Evolutionary conservation across 1,140 invertebrate species (phyloP), one percentile per base, ranked within the genome.

Genomic region (Drosophila ananassae): DNA sequence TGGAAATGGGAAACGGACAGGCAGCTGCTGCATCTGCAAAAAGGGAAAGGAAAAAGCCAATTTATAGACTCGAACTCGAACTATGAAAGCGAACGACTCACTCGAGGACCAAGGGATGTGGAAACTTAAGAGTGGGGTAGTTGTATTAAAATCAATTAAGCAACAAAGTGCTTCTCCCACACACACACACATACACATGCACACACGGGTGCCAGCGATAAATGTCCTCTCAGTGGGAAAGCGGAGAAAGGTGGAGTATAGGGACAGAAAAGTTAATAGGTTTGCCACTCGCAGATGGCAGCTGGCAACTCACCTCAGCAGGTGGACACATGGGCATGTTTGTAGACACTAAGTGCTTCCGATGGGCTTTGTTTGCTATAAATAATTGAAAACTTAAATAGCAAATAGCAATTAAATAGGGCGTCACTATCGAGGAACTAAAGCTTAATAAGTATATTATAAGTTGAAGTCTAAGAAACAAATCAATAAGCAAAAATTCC

Each of bases 141-240:
- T 69, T 71, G 76, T 69, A 87, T 90, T 87, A 90, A 85, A 87
- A 90, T 87, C 87, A 80, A 82, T 87, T 83, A 79, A 90, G 73
- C 76, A 87, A 90, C 87, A 90, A 90, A 90, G 80, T 83, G 82
- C 89, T 79, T 60, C 78, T 25, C 39, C 24, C 25, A 24, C 28
- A 48, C 56, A 12, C 30, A 8, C 8, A 22, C 59, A 25, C 37
- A 30, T 24, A 22, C 25, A 17, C 17, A 17, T 17, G 22, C 56
- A 8, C 30, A 12, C 21, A 10, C 9, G 21, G 78, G 72, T 76
- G 66, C 66, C 77, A 73, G 52, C 74, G 83, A 79, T 79, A 89
- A 83, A 89, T 87, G 82, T 89, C 71, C 54, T 82, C 22, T 28
- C 32, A 44, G 17, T 21, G 22, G 22, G 17, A 41, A 25, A 13